Conservation (phyloP, 2,888 invertebrate genomes). For the Brachypterus glaber region DNA sequence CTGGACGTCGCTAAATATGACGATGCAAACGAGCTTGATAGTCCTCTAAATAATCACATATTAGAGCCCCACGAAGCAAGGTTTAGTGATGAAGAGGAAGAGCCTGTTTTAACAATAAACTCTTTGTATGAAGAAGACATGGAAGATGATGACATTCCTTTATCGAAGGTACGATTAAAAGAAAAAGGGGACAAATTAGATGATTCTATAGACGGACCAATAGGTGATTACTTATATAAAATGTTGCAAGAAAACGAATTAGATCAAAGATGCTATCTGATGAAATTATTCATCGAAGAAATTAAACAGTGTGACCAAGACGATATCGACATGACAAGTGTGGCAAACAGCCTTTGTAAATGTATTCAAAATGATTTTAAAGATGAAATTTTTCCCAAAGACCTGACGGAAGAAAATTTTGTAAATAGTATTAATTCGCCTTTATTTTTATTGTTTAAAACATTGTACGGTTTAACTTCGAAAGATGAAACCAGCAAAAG, state of each 20-base stretch:
- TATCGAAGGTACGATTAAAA: constrained; percentile 65
- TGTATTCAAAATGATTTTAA: constrained; percentile 46
- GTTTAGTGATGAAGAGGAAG: constrained; percentile 82
- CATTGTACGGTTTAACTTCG: constrained; percentile 55
- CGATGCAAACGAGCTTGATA: constrained; percentile 20
- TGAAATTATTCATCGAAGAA: constrained; percentile 38
- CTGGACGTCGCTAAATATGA: constrained; percentile 26
- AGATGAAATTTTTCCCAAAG: constrained; percentile 43
- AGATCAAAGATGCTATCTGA: constrained; percentile 52
- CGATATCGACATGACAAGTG: constrained; percentile 46
- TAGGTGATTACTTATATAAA: constrained; percentile 47
- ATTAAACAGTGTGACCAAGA: constrained; percentile 47
- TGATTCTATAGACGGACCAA: constrained; percentile 45
- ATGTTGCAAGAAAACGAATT: constrained; percentile 50
- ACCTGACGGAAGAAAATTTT: constrained; percentile 52
- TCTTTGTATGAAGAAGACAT: constrained; percentile 50
- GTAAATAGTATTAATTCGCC: constrained; percentile 68
- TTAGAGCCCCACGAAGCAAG: constrained; percentile 60
- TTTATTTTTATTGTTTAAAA: constrained; percentile 79
- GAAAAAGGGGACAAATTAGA: constrained; percentile 40
- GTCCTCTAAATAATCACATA: constrained; percentile 39
- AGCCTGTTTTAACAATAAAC: constrained; percentile 37
- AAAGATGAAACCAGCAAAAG: constrained; percentile 70
- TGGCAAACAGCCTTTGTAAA: constrained; percentile 51
- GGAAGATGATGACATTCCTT: constrained; percentile 66